Conservation (phyloP, 2,797 vertebrate genomes). For the Halcyon smyrnensis region DNA sequence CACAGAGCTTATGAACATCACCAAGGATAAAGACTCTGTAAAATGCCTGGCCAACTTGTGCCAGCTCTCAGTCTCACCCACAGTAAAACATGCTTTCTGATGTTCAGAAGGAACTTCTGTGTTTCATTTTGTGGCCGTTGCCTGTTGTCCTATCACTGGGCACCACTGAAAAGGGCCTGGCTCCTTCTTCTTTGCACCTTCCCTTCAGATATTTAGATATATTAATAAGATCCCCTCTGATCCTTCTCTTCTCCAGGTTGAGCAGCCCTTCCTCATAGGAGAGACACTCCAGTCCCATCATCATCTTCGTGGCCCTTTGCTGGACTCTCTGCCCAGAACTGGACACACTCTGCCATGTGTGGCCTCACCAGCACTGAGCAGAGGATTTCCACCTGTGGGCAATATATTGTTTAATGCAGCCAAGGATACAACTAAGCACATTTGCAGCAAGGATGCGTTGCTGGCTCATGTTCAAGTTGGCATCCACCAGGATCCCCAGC, state of each 20-base stretch:
- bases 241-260: neutral
- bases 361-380: neutral
- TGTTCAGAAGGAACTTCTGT: neutral
- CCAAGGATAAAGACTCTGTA: neutral
- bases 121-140: neutral
- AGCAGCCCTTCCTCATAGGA: neutral
- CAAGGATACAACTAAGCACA: neutral
- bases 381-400: fast-evolving
- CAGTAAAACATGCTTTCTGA: neutral
- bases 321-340: neutral
- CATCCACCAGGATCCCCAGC: neutral
- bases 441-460: neutral
- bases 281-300: neutral
- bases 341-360: neutral
- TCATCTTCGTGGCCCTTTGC: neutral
- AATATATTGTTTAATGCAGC: neutral
- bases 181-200: neutral
- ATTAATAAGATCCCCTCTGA: neutral
- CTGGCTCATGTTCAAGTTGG: neutral
- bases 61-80: fast-evolving
- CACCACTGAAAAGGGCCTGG: neutral
- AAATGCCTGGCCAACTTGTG: neutral
- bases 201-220: neutral
- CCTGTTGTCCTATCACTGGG: neutral
- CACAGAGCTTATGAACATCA: neutral